Base-by-base conservation (phyloP, 2,113 vertebrate genomes). In the Nipponia nippon region DNA sequence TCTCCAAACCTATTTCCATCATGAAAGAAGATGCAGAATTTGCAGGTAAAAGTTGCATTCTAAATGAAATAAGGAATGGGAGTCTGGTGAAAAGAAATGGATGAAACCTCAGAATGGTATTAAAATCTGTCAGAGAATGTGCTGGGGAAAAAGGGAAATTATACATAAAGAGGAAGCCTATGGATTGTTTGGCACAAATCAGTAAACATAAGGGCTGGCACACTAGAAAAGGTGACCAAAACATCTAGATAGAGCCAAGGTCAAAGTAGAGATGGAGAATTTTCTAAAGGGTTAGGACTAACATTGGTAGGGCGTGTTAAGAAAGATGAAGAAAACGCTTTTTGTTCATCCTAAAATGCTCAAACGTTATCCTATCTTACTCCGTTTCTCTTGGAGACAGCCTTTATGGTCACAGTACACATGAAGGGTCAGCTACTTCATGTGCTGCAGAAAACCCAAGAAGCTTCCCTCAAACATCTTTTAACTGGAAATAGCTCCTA, bases 321-420 rank as follows among this genome's bases (percentile, higher is more conserved):
- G 29, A 58, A 87, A 85, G 19, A 78, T 36, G 10, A 91, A 73
- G 30, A 87, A 87, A 93, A 83, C 73, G 16, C 2, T 52, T 71
- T 91, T 91, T 95, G 7, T 95, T 95, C 62, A 90, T 96, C 76
- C 71, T 84, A 62, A 87, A 96, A 90, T 71, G 25, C 30, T 67
- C 62, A 81, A 86, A 82, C 26, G 34, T 70, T 72, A 47, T 83
- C 56, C 42, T 87, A 17, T 55, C 70, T 97, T 84, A 89, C 78
- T 95, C 72, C 38, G 6, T 93, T 91, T 77, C 32, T 94, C 84
- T 79, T 63, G 70, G 62, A 90, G 36, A 77, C 29, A 49, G 11
- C 10, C 46, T 73, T 83, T 70, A 46, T 63, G 40, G 49, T 73
- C 93, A 77, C 59, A 77, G 15, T 44, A 77, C 9, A 38, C 8